Conservation (phyloP, 1,140 invertebrate species). For the Bombyx mandarina region DNA sequence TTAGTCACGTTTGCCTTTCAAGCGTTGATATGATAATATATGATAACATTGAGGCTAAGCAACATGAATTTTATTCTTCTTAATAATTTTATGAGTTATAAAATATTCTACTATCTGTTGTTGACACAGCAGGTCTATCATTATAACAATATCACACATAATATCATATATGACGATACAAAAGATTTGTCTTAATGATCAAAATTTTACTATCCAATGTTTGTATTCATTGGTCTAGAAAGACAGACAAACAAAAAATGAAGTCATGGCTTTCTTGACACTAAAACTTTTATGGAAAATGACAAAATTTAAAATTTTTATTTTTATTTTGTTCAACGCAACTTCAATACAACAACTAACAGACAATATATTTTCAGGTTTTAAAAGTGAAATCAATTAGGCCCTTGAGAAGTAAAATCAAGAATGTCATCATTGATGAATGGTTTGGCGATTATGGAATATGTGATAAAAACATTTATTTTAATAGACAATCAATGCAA, state of each 20-base stretch:
- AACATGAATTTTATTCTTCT: no score
- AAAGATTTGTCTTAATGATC: background rate
- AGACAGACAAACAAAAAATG: background rate
- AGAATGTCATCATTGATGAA: slow-evolving; percentile 66
- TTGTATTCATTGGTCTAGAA: background rate
- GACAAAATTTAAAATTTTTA: background rate
- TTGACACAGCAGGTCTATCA: no score
- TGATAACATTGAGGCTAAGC: no score
- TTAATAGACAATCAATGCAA: slow-evolving; percentile 68
- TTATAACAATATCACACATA: no score
- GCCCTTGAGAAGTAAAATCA: slow-evolving; percentile 69
- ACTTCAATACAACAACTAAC: background rate
- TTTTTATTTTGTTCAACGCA: background rate
- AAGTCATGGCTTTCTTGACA: background rate
- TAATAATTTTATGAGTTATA: no score
- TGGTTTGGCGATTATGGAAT: slow-evolving; percentile 58
- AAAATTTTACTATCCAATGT: background rate
- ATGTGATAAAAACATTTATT: slow-evolving; percentile 73
- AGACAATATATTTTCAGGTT: slow-evolving; percentile 56
- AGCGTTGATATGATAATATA: no score
- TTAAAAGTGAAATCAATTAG: slow-evolving; percentile 72
- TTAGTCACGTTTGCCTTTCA: no score
- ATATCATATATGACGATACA: no score
- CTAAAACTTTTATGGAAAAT: background rate
- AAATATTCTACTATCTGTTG: no score